Percentiles rank a stretch among this genome's conserved stretches.
Evolutionary conservation across 2,113 vertebrate genomes (phyloP).

Genomic region (Anoura caudifer): DNA sequence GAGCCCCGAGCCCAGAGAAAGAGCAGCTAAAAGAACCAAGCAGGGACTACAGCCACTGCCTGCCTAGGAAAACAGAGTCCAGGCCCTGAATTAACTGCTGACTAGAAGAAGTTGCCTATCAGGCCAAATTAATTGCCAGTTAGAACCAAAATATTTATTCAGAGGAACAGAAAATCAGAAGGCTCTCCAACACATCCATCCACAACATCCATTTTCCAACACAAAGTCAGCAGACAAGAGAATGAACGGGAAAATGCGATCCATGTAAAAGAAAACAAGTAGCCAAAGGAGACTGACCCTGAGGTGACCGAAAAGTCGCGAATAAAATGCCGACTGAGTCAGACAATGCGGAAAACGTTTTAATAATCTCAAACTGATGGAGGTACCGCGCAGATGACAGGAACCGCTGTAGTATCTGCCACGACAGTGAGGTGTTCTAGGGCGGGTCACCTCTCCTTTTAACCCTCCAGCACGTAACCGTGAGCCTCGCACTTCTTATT

Average conservation of each 20-base stretch:
- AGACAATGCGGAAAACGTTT: neutral
- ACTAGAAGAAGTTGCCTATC: neutral
- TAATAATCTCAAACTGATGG: neutral
- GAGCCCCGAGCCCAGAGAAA: neutral
- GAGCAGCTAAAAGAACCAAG: neutral
- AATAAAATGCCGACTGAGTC: neutral
- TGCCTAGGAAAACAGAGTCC: neutral
- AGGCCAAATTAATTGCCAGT: neutral
- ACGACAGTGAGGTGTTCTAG: neutral
- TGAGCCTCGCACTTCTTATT: neutral
- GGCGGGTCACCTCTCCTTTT: neutral
- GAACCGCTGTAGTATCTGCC: neutral
- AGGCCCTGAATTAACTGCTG: neutral
- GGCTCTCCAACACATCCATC: neutral
- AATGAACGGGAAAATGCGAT: slow-evolving; percentile 6
- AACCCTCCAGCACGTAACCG: neutral
- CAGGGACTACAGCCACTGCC: neutral
- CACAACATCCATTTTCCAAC: neutral
- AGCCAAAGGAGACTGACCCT: neutral
- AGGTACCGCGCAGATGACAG: neutral
- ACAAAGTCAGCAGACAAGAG: neutral
- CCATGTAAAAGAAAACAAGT: neutral
- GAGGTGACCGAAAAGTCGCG: neutral
- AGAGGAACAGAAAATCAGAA: neutral
- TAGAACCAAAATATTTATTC: neutral